These are phyloP conservation scores for Brachionus manjavacas DNA, from an alignment of 1,140 invertebrate genomes.

Conservation along the genomic window DNA sequence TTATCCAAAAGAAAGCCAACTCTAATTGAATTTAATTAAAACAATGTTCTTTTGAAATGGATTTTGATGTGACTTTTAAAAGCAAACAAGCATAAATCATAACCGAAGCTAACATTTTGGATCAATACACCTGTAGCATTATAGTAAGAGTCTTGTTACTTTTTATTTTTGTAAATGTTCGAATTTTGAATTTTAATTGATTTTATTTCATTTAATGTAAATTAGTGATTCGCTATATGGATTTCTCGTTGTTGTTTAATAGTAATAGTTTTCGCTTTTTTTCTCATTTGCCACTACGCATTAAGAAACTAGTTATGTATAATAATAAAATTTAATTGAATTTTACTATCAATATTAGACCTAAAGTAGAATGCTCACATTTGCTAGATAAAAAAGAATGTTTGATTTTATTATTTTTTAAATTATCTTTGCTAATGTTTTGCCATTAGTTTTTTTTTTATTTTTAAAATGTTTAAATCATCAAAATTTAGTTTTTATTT, in stretches of 20 bases:
- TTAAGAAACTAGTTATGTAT: background rate
- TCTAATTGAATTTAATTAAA: background rate
- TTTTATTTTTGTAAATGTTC: background rate
- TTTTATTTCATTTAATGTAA: background rate
- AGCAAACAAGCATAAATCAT: background rate
- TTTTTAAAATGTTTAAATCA: background rate
- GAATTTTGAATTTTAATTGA: background rate
- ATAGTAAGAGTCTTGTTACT: background rate
- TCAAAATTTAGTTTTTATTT: background rate
- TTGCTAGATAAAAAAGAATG: background rate
- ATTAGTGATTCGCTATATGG: background rate
- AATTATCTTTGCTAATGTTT: background rate
- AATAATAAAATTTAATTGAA: background rate
- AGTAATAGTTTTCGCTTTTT: background rate
- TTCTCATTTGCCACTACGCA: background rate
- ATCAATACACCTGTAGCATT: background rate
- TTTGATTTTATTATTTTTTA: background rate
- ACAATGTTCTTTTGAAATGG: background rate
- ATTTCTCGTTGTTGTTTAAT: background rate
- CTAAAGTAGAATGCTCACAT: background rate
- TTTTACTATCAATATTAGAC: background rate
- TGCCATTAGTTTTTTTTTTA: background rate
- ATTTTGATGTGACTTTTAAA: background rate
- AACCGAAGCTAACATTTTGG: background rate
- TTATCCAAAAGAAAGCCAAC: background rate